Evolutionary conservation across 2,113 vertebrate species (phyloP), one percentile per base, ranked within the genome.

Genomic region (Hyla sarda): DNA sequence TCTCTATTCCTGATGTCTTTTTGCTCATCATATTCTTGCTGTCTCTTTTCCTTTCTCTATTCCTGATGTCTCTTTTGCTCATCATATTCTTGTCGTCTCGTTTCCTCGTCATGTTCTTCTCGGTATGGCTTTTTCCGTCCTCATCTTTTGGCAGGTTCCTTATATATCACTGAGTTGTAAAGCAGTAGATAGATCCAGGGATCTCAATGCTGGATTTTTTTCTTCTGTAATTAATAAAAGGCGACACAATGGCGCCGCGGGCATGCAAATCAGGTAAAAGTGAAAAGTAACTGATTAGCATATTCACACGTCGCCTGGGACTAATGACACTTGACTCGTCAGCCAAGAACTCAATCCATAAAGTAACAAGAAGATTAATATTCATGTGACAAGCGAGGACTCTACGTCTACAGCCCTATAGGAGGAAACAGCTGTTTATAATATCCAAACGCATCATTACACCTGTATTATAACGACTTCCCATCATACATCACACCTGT

Each of bases 211-310:
- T 69, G 30, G 12, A 7, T 21, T 21, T 56, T 54, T 78, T 78
- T 34, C 2, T 56, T 37, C 19, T 37, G 17, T 50, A 50, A 76
- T 37, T 76, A 76, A 78, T 37, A 45, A 78, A 78, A 78, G 50
- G 30, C 23, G 74, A 77, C 50, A 78, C 30, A 34, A 30, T 2
- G 21, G 14, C 19, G 77, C 77, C 54, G 21, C 32, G 21, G 32
- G 77, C 25, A 79, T 60, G 54, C 52, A 60, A 79, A 79, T 58
- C 77, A 79, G 23, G 21, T 34, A 14, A 25, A 41, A 60, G 77
- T 60, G 77, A 58, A 78, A 78, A 78, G 52, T 16, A 79, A 79
- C 21, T 79, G 77, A 79, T 79, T 79, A 60, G 52, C 77, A 79
- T 58, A 79, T 79, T 78, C 77, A 60, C 77, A 79, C 30, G 1